Percentiles rank a stretch among this genome's conserved stretches.
Evolutionary conservation across 2,113 vertebrate species (phyloP).

Genomic region (Gila orcuttii): DNA sequence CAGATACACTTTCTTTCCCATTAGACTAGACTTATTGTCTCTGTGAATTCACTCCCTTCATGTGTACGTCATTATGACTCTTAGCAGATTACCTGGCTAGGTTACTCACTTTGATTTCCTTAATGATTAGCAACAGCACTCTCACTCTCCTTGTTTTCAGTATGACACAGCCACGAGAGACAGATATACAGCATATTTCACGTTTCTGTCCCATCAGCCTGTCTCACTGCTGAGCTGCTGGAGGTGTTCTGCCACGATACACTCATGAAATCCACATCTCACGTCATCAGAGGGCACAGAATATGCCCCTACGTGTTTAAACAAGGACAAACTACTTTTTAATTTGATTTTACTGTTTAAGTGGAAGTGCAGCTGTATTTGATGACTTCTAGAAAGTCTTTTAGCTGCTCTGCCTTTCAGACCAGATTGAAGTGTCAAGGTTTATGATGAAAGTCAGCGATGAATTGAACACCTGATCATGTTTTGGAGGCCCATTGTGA

Average conservation of each 20-base stretch:
- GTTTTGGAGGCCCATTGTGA: not conserved
- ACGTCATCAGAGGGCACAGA: not conserved
- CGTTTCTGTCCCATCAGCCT: not conserved
- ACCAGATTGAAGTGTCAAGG: not conserved
- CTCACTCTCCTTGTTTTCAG: not conserved
- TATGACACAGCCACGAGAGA: not conserved
- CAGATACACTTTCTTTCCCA: not conserved
- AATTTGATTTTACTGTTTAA: not conserved
- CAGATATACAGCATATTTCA: not conserved
- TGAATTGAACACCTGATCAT: not conserved
- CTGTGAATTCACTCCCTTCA: not conserved
- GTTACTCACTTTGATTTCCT: conserved; percentile 12
- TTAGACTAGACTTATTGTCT: not conserved
- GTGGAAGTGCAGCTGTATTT: not conserved
- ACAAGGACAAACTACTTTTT: not conserved
- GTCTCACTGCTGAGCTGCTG: not conserved
- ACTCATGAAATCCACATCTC: conserved; percentile 12
- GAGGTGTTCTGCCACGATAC: not conserved
- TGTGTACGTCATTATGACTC: conserved; percentile 3
- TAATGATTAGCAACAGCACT: conserved; percentile 22
- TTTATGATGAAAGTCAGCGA: conserved; percentile 12
- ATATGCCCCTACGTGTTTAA: conserved; percentile 7
- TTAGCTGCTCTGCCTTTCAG: conserved; percentile 16
- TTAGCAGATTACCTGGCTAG: not conserved
- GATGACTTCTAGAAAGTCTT: not conserved